These are phyloP conservation scores for Marisa cornuarietis DNA, from an alignment of 1,140 invertebrate genomes.

Conservation along the genomic window DNA sequence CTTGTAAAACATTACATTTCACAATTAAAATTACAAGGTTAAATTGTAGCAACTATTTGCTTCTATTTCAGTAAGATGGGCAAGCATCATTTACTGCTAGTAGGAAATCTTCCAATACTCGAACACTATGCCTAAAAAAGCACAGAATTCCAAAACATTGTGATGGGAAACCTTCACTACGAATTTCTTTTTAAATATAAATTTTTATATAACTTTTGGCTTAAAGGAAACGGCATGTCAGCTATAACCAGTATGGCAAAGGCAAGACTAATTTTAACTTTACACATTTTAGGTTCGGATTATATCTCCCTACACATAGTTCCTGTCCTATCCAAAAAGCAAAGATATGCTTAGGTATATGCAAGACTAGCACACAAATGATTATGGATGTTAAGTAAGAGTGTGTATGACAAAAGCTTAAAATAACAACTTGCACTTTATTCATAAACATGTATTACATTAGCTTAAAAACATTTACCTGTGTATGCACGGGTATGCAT, in stretches of 20 bases:
- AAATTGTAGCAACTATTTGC: neutral
- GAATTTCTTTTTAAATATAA: too few relatives aligned
- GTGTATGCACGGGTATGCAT: neutral
- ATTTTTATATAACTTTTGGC: too few relatives aligned
- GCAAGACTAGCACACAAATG: constrained; percentile 1
- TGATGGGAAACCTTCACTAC: too few relatives aligned
- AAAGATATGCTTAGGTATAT: neutral
- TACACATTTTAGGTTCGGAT: too few relatives aligned
- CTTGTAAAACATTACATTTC: neutral
- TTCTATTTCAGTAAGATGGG: neutral
- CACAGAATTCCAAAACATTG: too few relatives aligned
- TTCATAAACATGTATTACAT: neutral
- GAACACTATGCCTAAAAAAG: too few relatives aligned
- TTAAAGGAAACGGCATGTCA: too few relatives aligned
- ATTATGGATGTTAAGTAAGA: neutral
- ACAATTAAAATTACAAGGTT: neutral
- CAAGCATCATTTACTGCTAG: too few relatives aligned
- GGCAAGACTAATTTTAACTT: too few relatives aligned
- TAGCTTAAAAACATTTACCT: neutral
- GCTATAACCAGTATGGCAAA: too few relatives aligned
- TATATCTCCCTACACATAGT: too few relatives aligned
- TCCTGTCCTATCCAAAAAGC: neutral
- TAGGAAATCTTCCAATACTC: neutral
- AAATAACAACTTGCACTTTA: neutral
- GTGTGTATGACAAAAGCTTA: neutral